Conservation (phyloP, 1,140 invertebrate species). For the Drosophila mojavensis region DNA sequence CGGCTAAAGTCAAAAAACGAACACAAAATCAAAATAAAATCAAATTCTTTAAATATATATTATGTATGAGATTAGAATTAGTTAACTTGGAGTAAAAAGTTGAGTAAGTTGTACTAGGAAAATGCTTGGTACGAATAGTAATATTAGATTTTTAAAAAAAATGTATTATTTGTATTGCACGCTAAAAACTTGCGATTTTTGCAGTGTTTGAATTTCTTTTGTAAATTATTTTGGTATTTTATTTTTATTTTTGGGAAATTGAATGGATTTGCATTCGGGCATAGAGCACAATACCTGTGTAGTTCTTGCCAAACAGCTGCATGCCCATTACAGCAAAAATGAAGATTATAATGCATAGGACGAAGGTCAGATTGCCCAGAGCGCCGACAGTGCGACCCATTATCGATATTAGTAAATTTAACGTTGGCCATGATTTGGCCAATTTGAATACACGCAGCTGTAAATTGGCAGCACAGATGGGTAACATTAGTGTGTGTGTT, state of each 20-base stretch:
- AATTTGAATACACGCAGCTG: conserved; percentile 99
- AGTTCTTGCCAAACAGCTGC: conserved; percentile 98
- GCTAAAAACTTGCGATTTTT: conserved; percentile 64
- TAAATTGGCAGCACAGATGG: conserved; percentile 80
- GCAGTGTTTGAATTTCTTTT: conserved; percentile 8
- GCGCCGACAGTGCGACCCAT: conserved; percentile 99
- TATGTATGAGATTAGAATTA: background rate
- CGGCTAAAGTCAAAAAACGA: conserved; percentile 1
- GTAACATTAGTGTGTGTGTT: conserved; percentile 22
- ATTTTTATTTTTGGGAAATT: conserved; percentile 12
- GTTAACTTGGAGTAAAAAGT: conserved; percentile 35
- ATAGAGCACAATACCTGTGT: conserved; percentile 88
- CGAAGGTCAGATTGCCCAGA: conserved; percentile 98
- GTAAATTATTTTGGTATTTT: conserved; percentile 3
- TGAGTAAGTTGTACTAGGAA: conserved; percentile 37
- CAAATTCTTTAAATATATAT: background rate
- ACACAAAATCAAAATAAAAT: background rate
- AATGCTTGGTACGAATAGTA: conserved; percentile 39
- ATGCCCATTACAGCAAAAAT: conserved; percentile 99
- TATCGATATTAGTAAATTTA: conserved; percentile 99
- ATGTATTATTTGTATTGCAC: conserved; percentile 63
- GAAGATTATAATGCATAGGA: conserved; percentile 99
- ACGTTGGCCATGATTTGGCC: conserved; percentile 99
- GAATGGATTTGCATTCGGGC: conserved; percentile 26
- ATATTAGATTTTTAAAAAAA: conserved; percentile 28